Evolutionary conservation across 2,888 invertebrate species (phyloP).

Genomic region (Cremastinae sp.): DNA sequence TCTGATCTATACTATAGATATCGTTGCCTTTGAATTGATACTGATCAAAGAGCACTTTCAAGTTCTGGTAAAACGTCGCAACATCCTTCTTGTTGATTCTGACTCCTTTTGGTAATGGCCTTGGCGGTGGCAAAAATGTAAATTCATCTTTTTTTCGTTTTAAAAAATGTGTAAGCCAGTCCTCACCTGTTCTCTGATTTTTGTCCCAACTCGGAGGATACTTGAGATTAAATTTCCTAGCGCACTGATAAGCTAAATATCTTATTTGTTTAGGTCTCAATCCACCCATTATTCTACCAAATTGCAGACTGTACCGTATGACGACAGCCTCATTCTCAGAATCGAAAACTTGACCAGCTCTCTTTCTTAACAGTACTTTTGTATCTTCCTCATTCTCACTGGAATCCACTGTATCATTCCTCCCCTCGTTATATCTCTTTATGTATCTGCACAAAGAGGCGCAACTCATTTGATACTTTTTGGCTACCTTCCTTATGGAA

Average conservation of each 20-base stretch:
- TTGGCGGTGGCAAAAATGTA: constrained; percentile 58
- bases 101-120: constrained; percentile 60
- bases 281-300: constrained; percentile 40
- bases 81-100: constrained; percentile 62
- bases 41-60: constrained; percentile 35
- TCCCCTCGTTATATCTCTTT: constrained; percentile 28
- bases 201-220: constrained; percentile 55
- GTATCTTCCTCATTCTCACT: constrained; percentile 35
- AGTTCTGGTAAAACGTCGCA: constrained; percentile 54
- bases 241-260: constrained; percentile 60
- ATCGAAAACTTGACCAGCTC: constrained; percentile 40
- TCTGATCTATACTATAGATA: constrained; percentile 63
- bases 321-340: constrained; percentile 37
- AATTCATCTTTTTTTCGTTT: constrained; percentile 50
- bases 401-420: constrained; percentile 23
- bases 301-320: constrained; percentile 44
- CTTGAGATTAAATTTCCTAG: constrained; percentile 42
- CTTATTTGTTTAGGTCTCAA: constrained; percentile 57
- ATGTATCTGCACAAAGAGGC: constrained; percentile 41
- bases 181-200: constrained; percentile 46
- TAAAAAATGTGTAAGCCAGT: constrained; percentile 52
- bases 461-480: constrained; percentile 40
- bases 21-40: constrained; percentile 44
- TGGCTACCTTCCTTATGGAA: constrained; percentile 48
- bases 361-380: constrained; percentile 26